Percentiles rank a stretch among this genome's conserved stretches.
These are phyloP conservation scores for Marcusenius ussheri DNA, from an alignment of 2,113 vertebrate species.

Conservation along the genomic window DNA sequence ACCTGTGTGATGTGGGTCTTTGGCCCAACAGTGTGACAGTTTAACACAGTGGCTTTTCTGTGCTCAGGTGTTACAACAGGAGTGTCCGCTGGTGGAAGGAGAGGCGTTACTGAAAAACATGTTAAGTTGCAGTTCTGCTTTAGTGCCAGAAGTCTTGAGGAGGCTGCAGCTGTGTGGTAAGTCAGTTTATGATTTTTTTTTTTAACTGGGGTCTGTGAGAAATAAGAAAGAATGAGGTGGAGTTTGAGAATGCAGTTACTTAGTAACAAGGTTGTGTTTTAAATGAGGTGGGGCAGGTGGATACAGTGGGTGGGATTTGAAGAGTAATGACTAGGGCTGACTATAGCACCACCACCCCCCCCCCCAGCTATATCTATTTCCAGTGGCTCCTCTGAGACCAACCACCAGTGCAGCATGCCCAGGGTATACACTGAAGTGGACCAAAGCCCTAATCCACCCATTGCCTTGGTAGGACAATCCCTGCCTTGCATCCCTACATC, in stretches of 20 bases:
- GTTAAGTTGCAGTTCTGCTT: slow-evolving; percentile 28
- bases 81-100: slow-evolving; percentile 35
- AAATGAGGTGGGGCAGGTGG: background rate
- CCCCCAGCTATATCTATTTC: background rate
- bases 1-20: background rate
- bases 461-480: background rate
- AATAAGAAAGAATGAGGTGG: background rate
- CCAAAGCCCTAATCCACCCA: background rate
- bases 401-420: background rate
- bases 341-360: background rate
- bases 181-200: slow-evolving; percentile 21
- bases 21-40: background rate
- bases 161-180: slow-evolving; percentile 52
- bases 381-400: background rate
- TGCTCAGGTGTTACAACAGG: slow-evolving; percentile 46
- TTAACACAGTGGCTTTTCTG: background rate
- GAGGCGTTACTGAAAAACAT: slow-evolving; percentile 49
- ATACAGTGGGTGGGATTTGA: background rate
- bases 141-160: slow-evolving; percentile 35
- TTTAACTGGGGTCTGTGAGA: background rate
- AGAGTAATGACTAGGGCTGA: background rate
- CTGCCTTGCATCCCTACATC: background rate
- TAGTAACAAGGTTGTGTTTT: background rate
- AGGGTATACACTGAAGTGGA: background rate
- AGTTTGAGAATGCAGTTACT: background rate